phyloP scores from a whole-genome alignment of 2,888 invertebrate species.

The Drosophila kanekoi region DNA sequence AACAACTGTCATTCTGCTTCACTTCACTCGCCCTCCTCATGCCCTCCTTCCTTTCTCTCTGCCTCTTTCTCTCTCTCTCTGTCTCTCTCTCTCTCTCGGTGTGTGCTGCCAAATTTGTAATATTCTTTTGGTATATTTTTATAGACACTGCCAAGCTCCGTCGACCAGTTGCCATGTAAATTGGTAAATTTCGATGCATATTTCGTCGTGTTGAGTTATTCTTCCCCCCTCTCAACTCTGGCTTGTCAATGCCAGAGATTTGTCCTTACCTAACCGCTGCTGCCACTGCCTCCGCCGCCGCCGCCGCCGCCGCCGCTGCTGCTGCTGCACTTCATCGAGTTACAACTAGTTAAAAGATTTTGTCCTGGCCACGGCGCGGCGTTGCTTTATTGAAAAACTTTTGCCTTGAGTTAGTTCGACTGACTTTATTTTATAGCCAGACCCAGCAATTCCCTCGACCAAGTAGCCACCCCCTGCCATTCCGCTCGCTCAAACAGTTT shows the following conservation, averaged over 20 bases:
- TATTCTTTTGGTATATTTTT: slow-evolving; percentile 45
- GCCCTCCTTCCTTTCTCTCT: not conserved
- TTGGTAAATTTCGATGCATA: slow-evolving; percentile 75
- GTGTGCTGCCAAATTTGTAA: not conserved
- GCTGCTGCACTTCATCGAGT: slow-evolving; percentile 52
- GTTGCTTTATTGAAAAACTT: slow-evolving; percentile 74
- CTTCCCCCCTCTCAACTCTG: slow-evolving; percentile 9
- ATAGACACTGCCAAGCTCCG: slow-evolving; percentile 26
- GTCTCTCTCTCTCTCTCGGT: too few species aligned
- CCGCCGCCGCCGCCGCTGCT: slow-evolving; percentile 2
- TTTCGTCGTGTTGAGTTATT: slow-evolving; percentile 63
- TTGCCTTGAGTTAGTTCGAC: slow-evolving; percentile 41
- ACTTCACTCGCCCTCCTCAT: too few species aligned
- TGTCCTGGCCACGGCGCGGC: slow-evolving; percentile 39
- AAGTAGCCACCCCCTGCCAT: too few species aligned
- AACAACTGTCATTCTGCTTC: slow-evolving; percentile 38
- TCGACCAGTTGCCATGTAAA: slow-evolving; percentile 65
- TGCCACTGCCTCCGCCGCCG: slow-evolving; percentile 6
- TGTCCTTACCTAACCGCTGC: slow-evolving; percentile 19
- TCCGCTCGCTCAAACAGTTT: not conserved
- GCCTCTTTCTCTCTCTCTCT: not conserved
- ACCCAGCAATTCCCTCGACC: not conserved
- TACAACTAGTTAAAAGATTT: slow-evolving; percentile 73
- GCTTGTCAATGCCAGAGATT: slow-evolving; percentile 15
- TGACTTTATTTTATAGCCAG: slow-evolving; percentile 39